Base-by-base conservation (phyloP, 1,140 invertebrate species). In the Schmidtea mediterranea region DNA sequence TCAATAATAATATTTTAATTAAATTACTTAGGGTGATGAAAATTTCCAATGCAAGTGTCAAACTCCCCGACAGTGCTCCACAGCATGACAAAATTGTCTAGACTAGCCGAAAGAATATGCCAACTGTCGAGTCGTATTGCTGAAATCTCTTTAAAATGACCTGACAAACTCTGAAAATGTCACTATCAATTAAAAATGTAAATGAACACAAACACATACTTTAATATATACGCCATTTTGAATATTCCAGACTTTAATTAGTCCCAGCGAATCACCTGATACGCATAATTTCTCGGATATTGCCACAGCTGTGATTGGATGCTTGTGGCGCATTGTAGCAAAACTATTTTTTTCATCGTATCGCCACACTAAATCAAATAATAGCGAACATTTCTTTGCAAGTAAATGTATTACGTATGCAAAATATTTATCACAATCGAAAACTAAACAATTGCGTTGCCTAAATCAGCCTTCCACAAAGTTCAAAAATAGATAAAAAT, bases 1-100 rank as follows among this genome's bases (percentile, higher is more conserved):
- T n/a, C n/a, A n/a, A n/a, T n/a, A n/a, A n/a, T n/a, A n/a, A n/a
- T n/a, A n/a, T n/a, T n/a, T n/a, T n/a, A n/a, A n/a, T n/a, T n/a
- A n/a, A n/a, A n/a, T n/a, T 58, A 66, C 63, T 60, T 60, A 46
- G 61, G 62, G 52, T 66, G 63, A 45, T 60, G 53, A 12, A 66
- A 54, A 13, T 62, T 59, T 43, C 54, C 57, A 6, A 66, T 53
- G 52, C 62, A 64, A 6, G 60, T 51, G 46, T 56, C 57, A 51
- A 61, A 58, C 21, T 58, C 51, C 36, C 63, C 63, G 15, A 59
- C 54, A 18, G 58, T 52, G 51, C 60, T 65, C 61, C 61, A 66
- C 1, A 57, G 57, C 10, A 62, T 52, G 13, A 59, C 62, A 53
- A 64, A 66, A n/a, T 59, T 57, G 55, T 66, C 64, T 50, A 54